Conservation (phyloP, 2,888 invertebrate species). For the Zeuzera pyrina region DNA sequence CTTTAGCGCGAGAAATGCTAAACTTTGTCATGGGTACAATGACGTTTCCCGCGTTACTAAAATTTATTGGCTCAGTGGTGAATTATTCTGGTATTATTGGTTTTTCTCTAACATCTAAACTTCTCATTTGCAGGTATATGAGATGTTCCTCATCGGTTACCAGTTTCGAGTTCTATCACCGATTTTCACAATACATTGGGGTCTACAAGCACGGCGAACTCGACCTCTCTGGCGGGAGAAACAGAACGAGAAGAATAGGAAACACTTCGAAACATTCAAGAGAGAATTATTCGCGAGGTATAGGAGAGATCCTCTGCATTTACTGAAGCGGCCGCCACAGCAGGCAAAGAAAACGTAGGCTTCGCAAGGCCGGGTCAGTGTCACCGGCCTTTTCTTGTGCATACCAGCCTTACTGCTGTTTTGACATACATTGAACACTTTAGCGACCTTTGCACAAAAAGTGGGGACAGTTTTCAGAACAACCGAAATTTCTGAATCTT, state of each 20-base stretch:
- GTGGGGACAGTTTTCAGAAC: too few relatives aligned
- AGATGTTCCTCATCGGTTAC: slow-evolving; percentile 92
- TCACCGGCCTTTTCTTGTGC: slow-evolving; percentile 7
- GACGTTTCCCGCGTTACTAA: too few relatives aligned
- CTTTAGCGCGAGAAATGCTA: too few relatives aligned
- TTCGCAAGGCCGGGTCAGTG: slow-evolving; percentile 51
- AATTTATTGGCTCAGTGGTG: too few relatives aligned
- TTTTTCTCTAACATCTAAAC: too few relatives aligned
- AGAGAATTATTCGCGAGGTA: slow-evolving; percentile 83
- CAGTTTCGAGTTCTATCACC: slow-evolving; percentile 91
- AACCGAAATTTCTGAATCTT: too few relatives aligned
- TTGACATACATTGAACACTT: not conserved
- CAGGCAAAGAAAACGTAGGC: slow-evolving; percentile 61
- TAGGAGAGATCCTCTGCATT: slow-evolving; percentile 76
- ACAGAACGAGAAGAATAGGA: slow-evolving; percentile 87
- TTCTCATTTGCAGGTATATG: slow-evolving; percentile 84
- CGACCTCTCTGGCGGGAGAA: slow-evolving; percentile 90
- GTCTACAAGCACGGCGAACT: slow-evolving; percentile 83
- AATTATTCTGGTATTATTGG: too few relatives aligned
- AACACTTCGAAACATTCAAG: slow-evolving; percentile 87
- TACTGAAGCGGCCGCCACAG: slow-evolving; percentile 42
- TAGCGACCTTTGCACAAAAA: too few relatives aligned
- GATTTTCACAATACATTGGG: slow-evolving; percentile 93
- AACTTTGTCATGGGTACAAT: too few relatives aligned
- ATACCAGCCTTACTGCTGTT: too few relatives aligned